Evolutionary conservation across 2,797 vertebrate genomes (phyloP).

Genomic region (Hylomyscus alleni): DNA sequence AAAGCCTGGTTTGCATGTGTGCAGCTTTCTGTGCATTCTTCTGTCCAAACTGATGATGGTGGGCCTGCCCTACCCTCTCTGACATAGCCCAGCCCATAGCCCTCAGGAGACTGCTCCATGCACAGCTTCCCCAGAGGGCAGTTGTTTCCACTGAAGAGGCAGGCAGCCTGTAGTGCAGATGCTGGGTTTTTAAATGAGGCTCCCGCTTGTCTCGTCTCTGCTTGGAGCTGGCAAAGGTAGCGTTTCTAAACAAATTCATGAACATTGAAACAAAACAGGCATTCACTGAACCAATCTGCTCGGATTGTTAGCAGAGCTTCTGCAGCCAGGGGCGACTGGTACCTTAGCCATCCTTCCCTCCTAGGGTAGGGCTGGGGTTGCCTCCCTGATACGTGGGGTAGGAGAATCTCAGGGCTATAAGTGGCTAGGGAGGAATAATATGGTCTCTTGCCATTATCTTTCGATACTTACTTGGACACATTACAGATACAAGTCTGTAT

Average conservation of each 20-base stretch:
- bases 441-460: background rate
- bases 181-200: background rate
- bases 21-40: conserved; percentile 29
- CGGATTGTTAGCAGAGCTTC: background rate
- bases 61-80: background rate
- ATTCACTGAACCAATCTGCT: background rate
- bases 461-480: fast-evolving
- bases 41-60: background rate
- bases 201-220: too few relatives aligned
- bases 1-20: conserved; percentile 64
- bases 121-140: background rate
- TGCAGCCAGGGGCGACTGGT: background rate
- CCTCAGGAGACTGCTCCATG: too few relatives aligned
- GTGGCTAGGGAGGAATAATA: background rate
- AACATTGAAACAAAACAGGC: background rate
- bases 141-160: background rate
- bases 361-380: background rate
- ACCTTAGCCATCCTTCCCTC: background rate
- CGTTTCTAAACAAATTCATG: background rate
- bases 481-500: fast-evolving
- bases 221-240: background rate
- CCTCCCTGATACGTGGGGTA: background rate
- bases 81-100: background rate
- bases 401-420: background rate
- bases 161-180: too few relatives aligned